Percentiles rank a stretch among this genome's conserved stretches.
phyloP scores from a whole-genome alignment of 2,888 invertebrate genomes.

The Tholera decimalis region DNA sequence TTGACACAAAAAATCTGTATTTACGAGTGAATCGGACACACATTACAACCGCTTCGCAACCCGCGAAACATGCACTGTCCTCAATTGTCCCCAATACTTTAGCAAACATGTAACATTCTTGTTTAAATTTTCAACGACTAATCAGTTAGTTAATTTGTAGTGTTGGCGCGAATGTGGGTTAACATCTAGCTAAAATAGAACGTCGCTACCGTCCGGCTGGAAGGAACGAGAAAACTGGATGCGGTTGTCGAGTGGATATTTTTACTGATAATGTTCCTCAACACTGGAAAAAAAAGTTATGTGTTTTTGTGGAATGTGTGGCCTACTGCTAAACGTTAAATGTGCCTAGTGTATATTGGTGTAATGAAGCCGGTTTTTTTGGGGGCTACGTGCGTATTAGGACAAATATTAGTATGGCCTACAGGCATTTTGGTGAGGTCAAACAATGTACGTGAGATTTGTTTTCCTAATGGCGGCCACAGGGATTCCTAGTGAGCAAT shows the following conservation, averaged over 20 bases:
- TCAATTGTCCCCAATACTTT: slow-evolving; percentile 47
- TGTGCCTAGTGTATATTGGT: slow-evolving; percentile 6
- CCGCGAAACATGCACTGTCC: slow-evolving; percentile 44
- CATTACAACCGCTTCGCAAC: slow-evolving; percentile 25
- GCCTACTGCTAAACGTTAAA: slow-evolving; percentile 34
- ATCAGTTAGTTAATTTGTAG: slow-evolving; percentile 81
- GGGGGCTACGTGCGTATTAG: slow-evolving; percentile 13
- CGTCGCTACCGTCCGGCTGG: slow-evolving; percentile 77
- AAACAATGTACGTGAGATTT: slow-evolving; percentile 18
- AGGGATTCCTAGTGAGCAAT: slow-evolving; percentile 51
- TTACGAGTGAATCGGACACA: slow-evolving; percentile 27
- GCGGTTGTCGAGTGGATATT: slow-evolving; percentile 56
- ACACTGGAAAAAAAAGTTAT: background rate
- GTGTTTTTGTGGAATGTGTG: slow-evolving; percentile 29
- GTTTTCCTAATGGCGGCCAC: slow-evolving; percentile 13
- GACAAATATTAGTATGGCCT: slow-evolving; percentile 45
- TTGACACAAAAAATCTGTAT: slow-evolving; percentile 6
- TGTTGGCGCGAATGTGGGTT: slow-evolving; percentile 84
- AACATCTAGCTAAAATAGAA: slow-evolving; percentile 84
- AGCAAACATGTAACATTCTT: slow-evolving; percentile 58
- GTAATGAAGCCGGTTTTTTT: slow-evolving; percentile 25
- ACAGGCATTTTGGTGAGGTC: slow-evolving; percentile 29
- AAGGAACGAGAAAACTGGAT: slow-evolving; percentile 67
- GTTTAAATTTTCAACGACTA: slow-evolving; percentile 68
- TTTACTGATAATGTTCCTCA: slow-evolving; percentile 6